phyloP scores from a whole-genome alignment of 2,113 vertebrate genomes.

The Microcebus griseorufus region DNA sequence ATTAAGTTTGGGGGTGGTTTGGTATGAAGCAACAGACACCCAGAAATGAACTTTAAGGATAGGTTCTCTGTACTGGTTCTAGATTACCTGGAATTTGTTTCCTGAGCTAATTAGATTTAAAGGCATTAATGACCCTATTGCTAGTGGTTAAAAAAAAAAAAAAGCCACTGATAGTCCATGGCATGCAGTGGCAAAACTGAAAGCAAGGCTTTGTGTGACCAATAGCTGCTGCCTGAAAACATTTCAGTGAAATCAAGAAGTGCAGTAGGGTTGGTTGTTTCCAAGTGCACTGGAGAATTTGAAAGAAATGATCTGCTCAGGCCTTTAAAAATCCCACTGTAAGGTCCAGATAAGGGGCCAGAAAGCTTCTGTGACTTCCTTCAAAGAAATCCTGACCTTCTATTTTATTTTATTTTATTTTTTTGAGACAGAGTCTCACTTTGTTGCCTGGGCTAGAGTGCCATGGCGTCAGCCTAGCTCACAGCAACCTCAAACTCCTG shows the following conservation, averaged over 20 bases:
- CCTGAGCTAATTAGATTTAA: background rate
- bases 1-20: background rate
- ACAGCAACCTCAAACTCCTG: too few relatives aligned
- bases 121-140: background rate
- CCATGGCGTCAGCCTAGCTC: too few relatives aligned
- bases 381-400: background rate
- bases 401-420: background rate
- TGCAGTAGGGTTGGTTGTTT: background rate
- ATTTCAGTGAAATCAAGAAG: background rate
- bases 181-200: background rate
- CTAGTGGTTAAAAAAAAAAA: background rate
- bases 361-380: background rate
- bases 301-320: background rate
- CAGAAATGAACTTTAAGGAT: background rate
- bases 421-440: too few relatives aligned
- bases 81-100: slow-evolving; percentile 7
- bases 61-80: background rate
- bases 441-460: too few relatives aligned
- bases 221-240: background rate
- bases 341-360: background rate
- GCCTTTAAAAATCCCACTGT: background rate
- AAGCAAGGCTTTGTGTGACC: background rate
- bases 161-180: background rate
- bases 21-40: background rate
- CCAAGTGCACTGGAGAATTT: background rate